Base-by-base conservation (phyloP, 1,140 invertebrate genomes). In the Phthorimaea operculella region DNA sequence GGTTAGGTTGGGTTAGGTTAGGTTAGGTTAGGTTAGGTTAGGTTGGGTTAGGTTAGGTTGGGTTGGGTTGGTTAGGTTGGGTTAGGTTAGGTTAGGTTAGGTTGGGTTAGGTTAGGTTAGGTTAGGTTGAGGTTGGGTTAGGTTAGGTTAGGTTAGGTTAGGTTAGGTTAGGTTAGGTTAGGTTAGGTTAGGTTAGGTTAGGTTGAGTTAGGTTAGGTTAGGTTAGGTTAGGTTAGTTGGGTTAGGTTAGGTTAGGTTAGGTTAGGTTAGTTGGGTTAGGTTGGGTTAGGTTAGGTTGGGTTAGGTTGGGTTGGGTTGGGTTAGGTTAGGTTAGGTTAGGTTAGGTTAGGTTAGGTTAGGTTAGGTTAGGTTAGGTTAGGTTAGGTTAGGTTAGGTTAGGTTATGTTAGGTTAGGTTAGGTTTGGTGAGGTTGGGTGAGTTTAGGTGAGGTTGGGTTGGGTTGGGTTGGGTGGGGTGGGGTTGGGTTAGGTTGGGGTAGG, bases 141-240 rank as follows among this genome's bases (percentile, higher is more conserved):
- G 59, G 64, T 58, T 51, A 60, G 63, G 64, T 65, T 59, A 57
- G 63, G 59, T 65, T 47, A 62, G 64, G 64, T 67, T 56, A 58
- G 64, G 57, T 58, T 55, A 64, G 60, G 77, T 77, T 75, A 77
- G 72, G 83, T 72, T 72, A 73, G 78, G 76, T 58, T 54, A 58
- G 65, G 63, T 52, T 60, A 50, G 45, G 4, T 8, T 7, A 12
- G 12, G 36, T 34, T 7, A 11, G 33, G 6, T 34, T 7, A 11
- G 33, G 6, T 34, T 7, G 33, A 11, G 6, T 34, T 7, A 11
- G 33, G 6, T 34, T 7, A 11, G 33, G 6, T 34, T 7, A 11
- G 33, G 6, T 34, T 7, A 55, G 33, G 33, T 54, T n/a, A 33
- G 56, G 15, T 58, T 45, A 18, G 55, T n/a, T 52, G 14, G 44